These are phyloP conservation scores for Darevskia mixta DNA, from an alignment of 2,797 vertebrate species.

Conservation along the genomic window DNA sequence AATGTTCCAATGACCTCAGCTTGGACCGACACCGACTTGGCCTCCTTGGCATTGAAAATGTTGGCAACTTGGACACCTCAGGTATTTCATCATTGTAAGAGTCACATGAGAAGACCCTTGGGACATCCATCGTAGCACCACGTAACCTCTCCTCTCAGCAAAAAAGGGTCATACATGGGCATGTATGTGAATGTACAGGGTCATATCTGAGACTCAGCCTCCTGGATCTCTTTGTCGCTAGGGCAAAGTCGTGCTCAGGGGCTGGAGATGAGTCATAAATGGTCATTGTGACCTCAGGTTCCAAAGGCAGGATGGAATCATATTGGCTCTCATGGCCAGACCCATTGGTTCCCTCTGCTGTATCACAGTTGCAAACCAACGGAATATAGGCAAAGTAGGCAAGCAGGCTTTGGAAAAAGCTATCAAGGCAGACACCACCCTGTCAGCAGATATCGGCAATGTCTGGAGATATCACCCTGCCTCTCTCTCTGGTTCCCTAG, in stretches of 20 bases:
- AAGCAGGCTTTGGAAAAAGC: not conserved
- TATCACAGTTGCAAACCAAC: not conserved
- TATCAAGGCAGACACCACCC: not conserved
- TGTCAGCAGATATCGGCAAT: too few relatives aligned
- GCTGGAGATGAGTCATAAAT: constrained; percentile 2
- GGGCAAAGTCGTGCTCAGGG: not conserved
- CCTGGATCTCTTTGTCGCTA: not conserved
- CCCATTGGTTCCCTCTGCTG: too few relatives aligned
- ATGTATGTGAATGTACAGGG: not conserved
- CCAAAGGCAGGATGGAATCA: not conserved
- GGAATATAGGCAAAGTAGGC: not conserved
- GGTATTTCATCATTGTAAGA: not conserved
- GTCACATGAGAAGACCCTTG: not conserved
- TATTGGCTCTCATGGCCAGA: too few relatives aligned
- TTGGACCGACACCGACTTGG: not conserved
- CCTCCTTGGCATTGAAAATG: not conserved
- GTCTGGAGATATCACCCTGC: not conserved
- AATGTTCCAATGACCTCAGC: not conserved
- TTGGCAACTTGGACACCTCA: not conserved
- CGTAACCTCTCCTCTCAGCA: not conserved
- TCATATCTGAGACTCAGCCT: not conserved
- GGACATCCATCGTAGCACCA: not conserved
- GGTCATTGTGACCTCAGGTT: constrained; percentile 21
- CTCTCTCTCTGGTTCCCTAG: not conserved
- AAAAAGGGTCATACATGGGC: too few relatives aligned